Base-by-base conservation (phyloP, 2,797 vertebrate species). In the Melanotaenia boesemani region DNA sequence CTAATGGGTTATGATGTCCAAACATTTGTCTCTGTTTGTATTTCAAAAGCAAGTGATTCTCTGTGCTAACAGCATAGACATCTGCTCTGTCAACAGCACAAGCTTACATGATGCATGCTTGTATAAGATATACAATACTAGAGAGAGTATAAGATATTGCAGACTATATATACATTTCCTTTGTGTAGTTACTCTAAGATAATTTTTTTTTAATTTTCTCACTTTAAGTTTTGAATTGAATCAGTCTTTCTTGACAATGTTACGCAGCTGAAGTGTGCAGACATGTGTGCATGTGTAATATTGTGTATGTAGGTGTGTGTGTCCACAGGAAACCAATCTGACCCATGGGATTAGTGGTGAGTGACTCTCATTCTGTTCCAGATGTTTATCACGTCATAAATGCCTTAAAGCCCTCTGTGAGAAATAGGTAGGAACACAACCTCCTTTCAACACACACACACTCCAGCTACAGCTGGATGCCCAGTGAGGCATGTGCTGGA, bases 371-470 rank as follows among this genome's bases (percentile, higher is more conserved):
- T 89, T 81, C 86, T 86, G 83, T 84, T 92, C 82, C 89, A 92
- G 89, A 93, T 93, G 91, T 92, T 93, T 89, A 89, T 91, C 87
- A 82, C 72, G 37, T 89, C 84, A 91, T 90, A 85, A 89, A 90
- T 77, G 80, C 82, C 72, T 66, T 72, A 28, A 58, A 83, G 68
- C 68, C 63, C 60, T 69, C 61, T 55, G 85, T 67, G 56, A 81
- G 81, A 79, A 86, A 80, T 77, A 88, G 76, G 83, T 82, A 86
- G 48, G 80, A 86, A 89, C 87, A 87, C 80, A 84, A 79, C 46
- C 81, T 77, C 74, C 76, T 82, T 75, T 91, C 80, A 82, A 73
- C 60, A 76, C 62, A 63, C 72, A 76, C 56, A 85, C 63, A 48
- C 36, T 50, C 36, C 50, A 70, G 66, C 69, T 79, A 69, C 65